Conservation (phyloP, 2,888 invertebrate species). For the Thecophora atra region DNA sequence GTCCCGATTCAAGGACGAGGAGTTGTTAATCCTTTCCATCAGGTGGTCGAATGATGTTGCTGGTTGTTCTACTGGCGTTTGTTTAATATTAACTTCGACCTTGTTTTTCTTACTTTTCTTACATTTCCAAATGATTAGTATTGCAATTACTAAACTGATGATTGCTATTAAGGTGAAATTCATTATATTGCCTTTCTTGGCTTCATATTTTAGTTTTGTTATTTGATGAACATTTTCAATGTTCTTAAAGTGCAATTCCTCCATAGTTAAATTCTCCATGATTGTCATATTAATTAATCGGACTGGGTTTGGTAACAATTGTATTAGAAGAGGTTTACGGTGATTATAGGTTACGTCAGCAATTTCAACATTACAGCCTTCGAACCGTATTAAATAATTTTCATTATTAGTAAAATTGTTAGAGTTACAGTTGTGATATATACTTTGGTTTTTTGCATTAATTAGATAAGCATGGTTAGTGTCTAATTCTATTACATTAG, state of each 20-base stretch:
- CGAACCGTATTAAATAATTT: constrained; percentile 24
- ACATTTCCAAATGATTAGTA: constrained; percentile 1
- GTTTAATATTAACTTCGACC: constrained; percentile 16
- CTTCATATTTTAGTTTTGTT: constrained; percentile 26
- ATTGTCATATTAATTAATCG: constrained; percentile 21
- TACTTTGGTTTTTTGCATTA: constrained; percentile 23
- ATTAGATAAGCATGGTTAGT: constrained; percentile 24
- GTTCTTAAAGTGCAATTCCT: constrained; percentile 18
- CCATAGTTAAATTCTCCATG: constrained; percentile 24
- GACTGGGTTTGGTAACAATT: constrained; percentile 26
- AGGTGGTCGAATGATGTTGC: too few species aligned
- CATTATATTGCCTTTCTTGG: constrained; percentile 24
- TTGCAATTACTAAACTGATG: constrained; percentile 6
- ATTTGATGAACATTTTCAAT: constrained; percentile 22
- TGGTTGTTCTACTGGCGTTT: constrained; percentile 17
- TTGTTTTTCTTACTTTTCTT: constrained; percentile 13
- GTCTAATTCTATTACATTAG: constrained; percentile 21
- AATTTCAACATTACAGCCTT: constrained; percentile 26
- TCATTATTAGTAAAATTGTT: constrained; percentile 26
- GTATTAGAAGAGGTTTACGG: constrained; percentile 22
- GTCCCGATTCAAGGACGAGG: constrained; percentile 27
- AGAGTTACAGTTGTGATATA: constrained; percentile 27
- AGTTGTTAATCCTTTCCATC: constrained; percentile 31
- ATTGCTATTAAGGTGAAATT: constrained; percentile 15
- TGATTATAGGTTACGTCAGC: constrained; percentile 20